A percentile compares a stretch with the other conserved stretches of the same genome.
Conservation (phyloP, 2,797 vertebrate genomes). For the Lindbergichthys nudifrons region DNA sequence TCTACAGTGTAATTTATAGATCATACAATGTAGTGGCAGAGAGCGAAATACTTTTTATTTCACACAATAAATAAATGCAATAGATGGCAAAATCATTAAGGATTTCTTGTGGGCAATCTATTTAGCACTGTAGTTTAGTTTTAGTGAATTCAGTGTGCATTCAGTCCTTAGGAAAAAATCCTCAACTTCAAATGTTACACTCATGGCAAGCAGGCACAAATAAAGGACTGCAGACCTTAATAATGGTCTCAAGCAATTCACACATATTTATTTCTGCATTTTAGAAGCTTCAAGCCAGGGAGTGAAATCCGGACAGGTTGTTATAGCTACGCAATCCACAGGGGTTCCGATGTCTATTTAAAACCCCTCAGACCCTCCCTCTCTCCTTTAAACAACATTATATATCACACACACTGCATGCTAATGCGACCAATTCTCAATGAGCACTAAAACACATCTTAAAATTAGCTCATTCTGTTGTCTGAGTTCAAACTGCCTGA, state of each 20-base stretch:
- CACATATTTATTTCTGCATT: conserved; percentile 88
- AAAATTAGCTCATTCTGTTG: conserved; percentile 87
- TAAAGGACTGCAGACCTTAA: conserved; percentile 56
- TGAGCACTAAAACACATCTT: conserved; percentile 91
- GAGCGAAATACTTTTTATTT: not conserved
- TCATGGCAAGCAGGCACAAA: conserved; percentile 56
- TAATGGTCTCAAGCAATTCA: conserved; percentile 78
- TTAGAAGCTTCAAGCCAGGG: conserved; percentile 89
- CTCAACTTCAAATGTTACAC: conserved; percentile 50
- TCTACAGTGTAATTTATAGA: not conserved
- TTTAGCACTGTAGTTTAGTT: not conserved
- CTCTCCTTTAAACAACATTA: conserved; percentile 88
- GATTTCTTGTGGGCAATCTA: not conserved
- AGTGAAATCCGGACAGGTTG: conserved; percentile 94
- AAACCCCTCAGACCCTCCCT: conserved; percentile 87
- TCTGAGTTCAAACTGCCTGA: conserved; percentile 80
- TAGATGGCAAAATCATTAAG: not conserved
- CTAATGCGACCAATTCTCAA: conserved; percentile 88
- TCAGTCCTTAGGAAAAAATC: not conserved
- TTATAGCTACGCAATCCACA: conserved; percentile 93
- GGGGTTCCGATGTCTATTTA: conserved; percentile 91
- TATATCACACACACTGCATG: conserved; percentile 87
- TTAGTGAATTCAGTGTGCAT: conserved; percentile 1
- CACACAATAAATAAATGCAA: not conserved
- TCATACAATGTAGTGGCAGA: too few species aligned